Base-by-base conservation (phyloP, 1,140 invertebrate species). In the Drosophila persimilis region DNA sequence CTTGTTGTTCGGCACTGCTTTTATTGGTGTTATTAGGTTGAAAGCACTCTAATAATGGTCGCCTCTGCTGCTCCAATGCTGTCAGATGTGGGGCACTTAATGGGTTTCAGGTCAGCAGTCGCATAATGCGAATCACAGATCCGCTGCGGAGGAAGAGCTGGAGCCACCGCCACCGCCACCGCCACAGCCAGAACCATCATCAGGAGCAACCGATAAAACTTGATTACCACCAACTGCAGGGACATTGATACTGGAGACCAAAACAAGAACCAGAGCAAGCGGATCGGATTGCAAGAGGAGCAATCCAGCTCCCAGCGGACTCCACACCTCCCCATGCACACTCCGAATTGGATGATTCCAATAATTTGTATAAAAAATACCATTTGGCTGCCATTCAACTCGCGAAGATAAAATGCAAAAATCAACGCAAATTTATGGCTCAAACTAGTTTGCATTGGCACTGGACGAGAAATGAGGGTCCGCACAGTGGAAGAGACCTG, bases 1-100 rank as follows among this genome's bases (percentile, higher is more conserved):
- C 39, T 66, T 73, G 76, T 83, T 77, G 76, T 89, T 83, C 73
- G 72, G 60, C 59, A 73, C 75, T 70, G 64, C 60, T 84, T 89
- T 88, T 88, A 88, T 88, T 88, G 78, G 63, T 83, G 83, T 88
- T 88, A 88, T 88, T 88, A 89, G 83, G 75, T 88, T 88, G 83
- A 88, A 78, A 86, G 83, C 83, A 88, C 83, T 86, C 59, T 71
- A 75, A 86, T 86, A 69, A 81, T 75, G 77, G 55, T 52, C 50
- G 62, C 74, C 73, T 57, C 35, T 39, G 35, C 35, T 39, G 11
- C 54, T 73, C 50, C 60, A 69, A 72, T 60, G 51, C 31, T 39
- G 57, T 57, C 80, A 60, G 74, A 74, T 79, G 65, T 85, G 72
- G 69, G 65, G 67, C 81, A 77, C 64, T 86, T 88, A 86, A 81